Conservation (phyloP, 2,888 invertebrate species). For the Alloscopus bannaensis region DNA sequence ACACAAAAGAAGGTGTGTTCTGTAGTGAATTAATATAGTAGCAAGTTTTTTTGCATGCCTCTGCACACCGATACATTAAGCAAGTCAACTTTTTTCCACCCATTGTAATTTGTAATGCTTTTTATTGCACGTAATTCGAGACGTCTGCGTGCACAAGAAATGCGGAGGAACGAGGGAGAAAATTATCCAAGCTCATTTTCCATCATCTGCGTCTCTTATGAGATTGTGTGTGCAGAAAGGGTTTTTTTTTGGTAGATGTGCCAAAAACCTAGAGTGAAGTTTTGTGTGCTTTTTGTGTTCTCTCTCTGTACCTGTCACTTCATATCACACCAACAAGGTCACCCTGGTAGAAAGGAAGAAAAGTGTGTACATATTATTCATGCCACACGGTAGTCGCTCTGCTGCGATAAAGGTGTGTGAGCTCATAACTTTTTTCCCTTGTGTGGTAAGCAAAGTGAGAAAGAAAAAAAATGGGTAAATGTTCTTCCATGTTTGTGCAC, state of each 20-base stretch:
- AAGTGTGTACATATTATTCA: no score
- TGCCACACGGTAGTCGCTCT: neutral
- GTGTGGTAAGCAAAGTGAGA: neutral
- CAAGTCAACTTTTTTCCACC: neutral
- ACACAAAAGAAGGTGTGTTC: neutral
- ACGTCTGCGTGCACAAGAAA: neutral
- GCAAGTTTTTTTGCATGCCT: neutral
- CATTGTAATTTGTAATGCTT: neutral
- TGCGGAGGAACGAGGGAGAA: neutral
- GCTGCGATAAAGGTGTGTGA: neutral
- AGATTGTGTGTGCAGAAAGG: neutral
- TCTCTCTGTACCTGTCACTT: constrained; percentile 52
- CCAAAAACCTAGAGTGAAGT: neutral
- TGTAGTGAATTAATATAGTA: no score
- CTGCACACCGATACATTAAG: no score
- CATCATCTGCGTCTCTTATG: constrained; percentile 30
- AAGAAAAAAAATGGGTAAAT: no score
- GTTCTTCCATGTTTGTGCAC: neutral
- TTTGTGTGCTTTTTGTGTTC: constrained; percentile 32
- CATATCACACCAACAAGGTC: constrained; percentile 47
- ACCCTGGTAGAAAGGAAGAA: constrained; percentile 1
- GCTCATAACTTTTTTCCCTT: neutral
- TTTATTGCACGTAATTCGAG: neutral
- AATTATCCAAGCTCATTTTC: constrained; percentile 42
- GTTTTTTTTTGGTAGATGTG: neutral